A percentile compares a stretch with the other conserved stretches of the same genome.
Conservation (phyloP, 2,113 vertebrate genomes). For the Mobula birostris region DNA sequence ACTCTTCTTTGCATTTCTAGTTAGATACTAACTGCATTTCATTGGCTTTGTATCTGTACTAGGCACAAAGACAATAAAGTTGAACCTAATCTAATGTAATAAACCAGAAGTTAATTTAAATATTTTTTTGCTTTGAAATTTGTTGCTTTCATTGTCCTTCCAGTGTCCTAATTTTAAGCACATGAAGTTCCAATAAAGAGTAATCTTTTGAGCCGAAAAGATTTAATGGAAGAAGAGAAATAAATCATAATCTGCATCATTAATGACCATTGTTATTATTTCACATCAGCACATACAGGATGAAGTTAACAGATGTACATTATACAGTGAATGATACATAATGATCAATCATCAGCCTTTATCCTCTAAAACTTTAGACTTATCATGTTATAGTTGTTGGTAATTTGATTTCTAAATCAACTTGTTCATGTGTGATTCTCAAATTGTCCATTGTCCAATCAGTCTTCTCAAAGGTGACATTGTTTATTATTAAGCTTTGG, state of each 20-base stretch:
- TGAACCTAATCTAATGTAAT: background rate
- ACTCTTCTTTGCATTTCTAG: too few relatives aligned
- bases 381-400: background rate
- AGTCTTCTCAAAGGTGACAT: too few relatives aligned
- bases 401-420: background rate
- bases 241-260: constrained; percentile 16
- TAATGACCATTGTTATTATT: constrained; percentile 26
- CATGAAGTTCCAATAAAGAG: background rate
- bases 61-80: too few relatives aligned
- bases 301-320: background rate
- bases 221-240: background rate
- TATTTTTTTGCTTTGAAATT: constrained; percentile 16
- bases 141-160: constrained; percentile 18
- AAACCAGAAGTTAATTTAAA: background rate
- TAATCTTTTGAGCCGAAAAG: background rate
- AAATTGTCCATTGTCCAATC: background rate
- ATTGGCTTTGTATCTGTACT: too few relatives aligned
- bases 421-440: background rate
- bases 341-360: background rate
- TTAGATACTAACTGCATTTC: too few relatives aligned
- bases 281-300: background rate
- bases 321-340: background rate
- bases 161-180: background rate
- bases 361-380: background rate
- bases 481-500: too few relatives aligned